Base-by-base conservation (phyloP, 2,797 vertebrate genomes). In the Hemibagrus guttatus region DNA sequence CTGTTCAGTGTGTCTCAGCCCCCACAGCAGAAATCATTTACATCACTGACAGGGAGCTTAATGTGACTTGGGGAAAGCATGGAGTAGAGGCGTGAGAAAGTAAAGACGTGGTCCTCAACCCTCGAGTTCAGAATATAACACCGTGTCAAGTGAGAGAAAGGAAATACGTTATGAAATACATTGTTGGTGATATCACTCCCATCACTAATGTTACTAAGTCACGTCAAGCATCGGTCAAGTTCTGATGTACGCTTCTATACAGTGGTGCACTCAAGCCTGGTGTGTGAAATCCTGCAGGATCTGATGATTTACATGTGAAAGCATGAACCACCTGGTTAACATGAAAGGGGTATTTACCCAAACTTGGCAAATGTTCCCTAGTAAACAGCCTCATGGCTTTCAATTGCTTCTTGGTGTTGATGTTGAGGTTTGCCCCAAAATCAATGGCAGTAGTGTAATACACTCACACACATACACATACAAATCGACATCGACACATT, bases 271-370 rank as follows among this genome's bases (percentile, higher is more conserved):
- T 89, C 66, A 76, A 79, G 68, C 78, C 31, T 19, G 79, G 68
- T 75, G 17, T 68, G 13, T 71, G 21, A 59, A 89, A 76, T 52
- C 83, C 78, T 31, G 66, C 68, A 76, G 76, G 66, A 83, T 83
- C 68, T 69, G 31, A 91, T 69, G 31, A 91, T 90, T 90, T 87
- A 84, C 87, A 92, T 87, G 64, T 86, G 86, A 91, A 90, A 89
- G 83, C 26, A 54, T 66, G 72, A 76, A 88, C 87, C 89, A 91
- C 86, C 90, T 91, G 89, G 88, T 59, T 82, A 87, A 86, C 88
- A 88, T 89, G 87, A 90, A 90, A 85, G 61, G 80, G 39, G 71
- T 88, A 85, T 90, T 90, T 89, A 88, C 80, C 23, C 68, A 82
- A 89, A 87, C 66, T 87, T 89, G 86, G 89, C 86, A 87, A 90